Conservation (phyloP, 2,797 vertebrate genomes). For the Cyprinella venusta region DNA sequence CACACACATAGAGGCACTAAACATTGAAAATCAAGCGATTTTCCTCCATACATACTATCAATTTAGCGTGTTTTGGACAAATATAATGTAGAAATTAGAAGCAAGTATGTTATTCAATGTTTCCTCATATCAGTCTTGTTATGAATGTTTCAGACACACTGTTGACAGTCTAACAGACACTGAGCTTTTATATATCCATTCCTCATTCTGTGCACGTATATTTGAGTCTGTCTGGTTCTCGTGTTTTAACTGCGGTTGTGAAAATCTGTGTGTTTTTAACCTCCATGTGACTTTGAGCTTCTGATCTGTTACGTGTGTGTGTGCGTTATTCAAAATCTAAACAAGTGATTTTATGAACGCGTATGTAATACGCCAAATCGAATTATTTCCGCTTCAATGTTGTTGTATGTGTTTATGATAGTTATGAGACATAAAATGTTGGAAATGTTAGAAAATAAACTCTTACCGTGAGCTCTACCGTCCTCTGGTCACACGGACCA, state of each 20-base stretch:
- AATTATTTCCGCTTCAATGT: background rate
- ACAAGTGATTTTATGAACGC: background rate
- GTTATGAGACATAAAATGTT: background rate
- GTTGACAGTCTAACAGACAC: background rate
- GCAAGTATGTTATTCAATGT: background rate
- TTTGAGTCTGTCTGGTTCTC: background rate
- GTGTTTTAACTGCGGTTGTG: background rate
- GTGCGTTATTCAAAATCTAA: too few species aligned
- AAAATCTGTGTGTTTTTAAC: slow-evolving; percentile 58
- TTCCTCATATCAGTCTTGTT: fast-evolving
- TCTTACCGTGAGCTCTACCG: slow-evolving; percentile 26
- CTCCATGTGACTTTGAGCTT: slow-evolving; percentile 73
- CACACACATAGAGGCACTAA: too few species aligned
- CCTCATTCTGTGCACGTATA: background rate
- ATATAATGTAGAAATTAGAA: background rate
- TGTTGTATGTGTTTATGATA: background rate
- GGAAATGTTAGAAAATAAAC: background rate
- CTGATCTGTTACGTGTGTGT: slow-evolving; percentile 53
- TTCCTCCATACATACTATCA: background rate
- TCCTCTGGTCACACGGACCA: slow-evolving; percentile 67
- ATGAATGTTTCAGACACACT: background rate
- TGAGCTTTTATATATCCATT: background rate
- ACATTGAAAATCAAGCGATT: too few species aligned
- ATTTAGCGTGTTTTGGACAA: background rate
- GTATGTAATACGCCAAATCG: too few species aligned